These are phyloP conservation scores for Crypturellus undulatus DNA, from an alignment of 2,113 vertebrate species.

Conservation along the genomic window DNA sequence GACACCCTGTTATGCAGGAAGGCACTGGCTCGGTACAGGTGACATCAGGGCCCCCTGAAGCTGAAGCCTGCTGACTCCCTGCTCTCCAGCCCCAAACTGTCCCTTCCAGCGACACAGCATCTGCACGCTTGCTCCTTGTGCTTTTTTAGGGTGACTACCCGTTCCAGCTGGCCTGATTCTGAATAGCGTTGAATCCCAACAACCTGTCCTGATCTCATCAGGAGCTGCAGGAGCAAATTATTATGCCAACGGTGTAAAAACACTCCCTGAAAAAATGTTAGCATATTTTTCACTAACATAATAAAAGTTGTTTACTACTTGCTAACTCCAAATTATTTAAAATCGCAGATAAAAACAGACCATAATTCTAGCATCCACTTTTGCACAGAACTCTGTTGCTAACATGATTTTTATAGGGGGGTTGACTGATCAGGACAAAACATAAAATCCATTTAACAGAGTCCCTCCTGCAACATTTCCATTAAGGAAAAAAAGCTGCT, in stretches of 20 bases:
- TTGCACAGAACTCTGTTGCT: background rate
- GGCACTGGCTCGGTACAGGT: background rate
- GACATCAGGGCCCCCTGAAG: background rate
- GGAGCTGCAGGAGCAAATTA: background rate
- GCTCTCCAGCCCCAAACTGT: background rate
- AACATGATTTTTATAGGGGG: background rate
- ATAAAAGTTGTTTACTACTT: background rate
- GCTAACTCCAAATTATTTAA: background rate
- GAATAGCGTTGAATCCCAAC: background rate
- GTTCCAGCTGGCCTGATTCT: background rate
- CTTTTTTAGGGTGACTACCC: background rate
- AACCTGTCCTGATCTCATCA: background rate
- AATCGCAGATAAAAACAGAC: background rate
- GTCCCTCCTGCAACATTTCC: background rate
- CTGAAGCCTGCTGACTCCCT: background rate
- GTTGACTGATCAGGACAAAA: background rate
- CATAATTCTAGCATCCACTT: background rate
- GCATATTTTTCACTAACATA: background rate
- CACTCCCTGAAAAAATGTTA: background rate
- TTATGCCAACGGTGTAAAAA: background rate
- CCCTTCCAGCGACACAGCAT: background rate
- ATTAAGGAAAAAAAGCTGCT: background rate
- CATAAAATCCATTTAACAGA: background rate
- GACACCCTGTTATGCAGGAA: accelerated
- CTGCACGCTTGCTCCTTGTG: background rate